These are phyloP conservation scores for Trematomus bernacchii DNA, from an alignment of 2,797 vertebrate genomes.

Conservation along the genomic window DNA sequence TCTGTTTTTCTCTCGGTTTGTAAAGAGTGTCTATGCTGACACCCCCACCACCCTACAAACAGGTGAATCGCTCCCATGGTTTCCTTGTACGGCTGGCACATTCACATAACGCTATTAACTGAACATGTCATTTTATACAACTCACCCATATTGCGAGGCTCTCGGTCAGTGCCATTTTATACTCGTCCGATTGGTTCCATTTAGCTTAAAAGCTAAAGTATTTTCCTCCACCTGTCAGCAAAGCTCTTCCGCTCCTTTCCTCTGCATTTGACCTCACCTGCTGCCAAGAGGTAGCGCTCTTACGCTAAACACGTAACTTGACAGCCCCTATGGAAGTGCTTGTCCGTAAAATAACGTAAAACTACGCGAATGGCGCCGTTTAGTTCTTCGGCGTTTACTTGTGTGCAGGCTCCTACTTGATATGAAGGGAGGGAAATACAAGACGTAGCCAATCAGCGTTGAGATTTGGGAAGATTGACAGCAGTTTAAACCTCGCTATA, in stretches of 20 bases:
- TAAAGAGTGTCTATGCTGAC: constrained; percentile 10
- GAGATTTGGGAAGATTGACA: constrained; percentile 55
- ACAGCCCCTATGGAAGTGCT: not conserved
- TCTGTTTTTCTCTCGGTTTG: not conserved
- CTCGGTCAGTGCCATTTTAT: constrained; percentile 86
- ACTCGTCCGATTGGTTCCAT: constrained; percentile 78
- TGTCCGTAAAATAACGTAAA: constrained; percentile 62
- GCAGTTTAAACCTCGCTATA: not conserved
- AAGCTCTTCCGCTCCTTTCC: constrained; percentile 79
- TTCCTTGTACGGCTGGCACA: not conserved
- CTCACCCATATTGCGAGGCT: constrained; percentile 97
- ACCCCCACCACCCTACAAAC: constrained; percentile 54
- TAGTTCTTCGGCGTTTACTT: constrained; percentile 26
- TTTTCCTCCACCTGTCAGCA: constrained; percentile 84
- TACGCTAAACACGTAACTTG: constrained; percentile 53
- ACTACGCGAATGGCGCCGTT: constrained; percentile 72
- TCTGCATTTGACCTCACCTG: constrained; percentile 87
- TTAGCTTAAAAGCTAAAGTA: constrained; percentile 37
- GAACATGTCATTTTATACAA: constrained; percentile 27
- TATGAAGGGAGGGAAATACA: constrained; percentile 7
- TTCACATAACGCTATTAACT: not conserved
- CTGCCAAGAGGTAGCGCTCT: constrained; percentile 61
- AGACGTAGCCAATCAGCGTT: constrained; percentile 73
- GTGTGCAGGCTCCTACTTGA: constrained; percentile 21
- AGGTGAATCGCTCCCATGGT: constrained; percentile 66